Base-by-base conservation (phyloP, 1,140 invertebrate species). In the Coelopa frigida region DNA sequence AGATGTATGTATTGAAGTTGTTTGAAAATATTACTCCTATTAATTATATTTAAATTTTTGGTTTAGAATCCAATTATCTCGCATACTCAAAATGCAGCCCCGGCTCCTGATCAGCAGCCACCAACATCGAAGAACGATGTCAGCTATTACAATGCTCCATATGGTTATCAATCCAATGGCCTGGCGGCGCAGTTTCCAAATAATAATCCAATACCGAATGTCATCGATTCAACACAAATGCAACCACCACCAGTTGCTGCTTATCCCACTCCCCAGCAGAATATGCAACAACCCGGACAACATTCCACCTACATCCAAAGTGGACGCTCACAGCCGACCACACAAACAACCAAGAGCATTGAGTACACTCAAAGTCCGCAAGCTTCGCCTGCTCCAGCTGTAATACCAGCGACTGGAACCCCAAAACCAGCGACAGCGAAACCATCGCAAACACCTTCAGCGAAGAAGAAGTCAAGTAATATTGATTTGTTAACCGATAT, bases 401-500 rank as follows among this genome's bases (percentile, higher is more conserved):
- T 48, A 4, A 55, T 53, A 27, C 1, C 29, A 17, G 47, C 18
- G 2, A 7, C 27, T 17, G 27, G 31, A 17, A 15, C 41, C 10
- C 33, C 39, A 22, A n/a, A 29, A 1, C n/a, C 41, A 26, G 32
- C 33, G 35, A 5, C 37, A 14, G 23, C 32, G 10, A 46, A 49
- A 29, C 22, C 31, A n/a, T n/a, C n/a, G n/a, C n/a, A n/a, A n/a
- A n/a, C 41, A 31, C 26, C 18, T 17, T 11, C 20, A 44, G 10
- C 42, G 12, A 44, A 51, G 23, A 59, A 54, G 40, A 74, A 74
- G 61, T 76, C 65, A 11, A 75, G 81, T 1, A 83, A 85, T 52
- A 77, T 89, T 24, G 86, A 90, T 70, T 71, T 89, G 24, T 61
- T 89, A 2, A 80, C 84, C 2, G 86, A 83, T 38, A 75, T 89